Evolutionary conservation across 2,888 invertebrate genomes (phyloP).

Genomic region (Drosophila tanythrix): DNA sequence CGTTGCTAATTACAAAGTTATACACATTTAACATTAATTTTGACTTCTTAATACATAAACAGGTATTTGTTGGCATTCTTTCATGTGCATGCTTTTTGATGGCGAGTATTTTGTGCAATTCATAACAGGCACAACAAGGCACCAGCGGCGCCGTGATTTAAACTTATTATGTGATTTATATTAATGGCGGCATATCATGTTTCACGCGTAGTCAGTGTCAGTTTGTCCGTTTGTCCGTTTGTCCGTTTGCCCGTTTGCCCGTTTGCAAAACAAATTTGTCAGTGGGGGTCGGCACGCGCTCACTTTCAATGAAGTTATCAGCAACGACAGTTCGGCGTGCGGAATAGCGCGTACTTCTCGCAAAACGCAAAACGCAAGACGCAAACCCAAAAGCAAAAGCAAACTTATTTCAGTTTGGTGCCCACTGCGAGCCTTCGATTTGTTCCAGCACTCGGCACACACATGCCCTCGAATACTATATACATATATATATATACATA

Average conservation of each 20-base stretch:
- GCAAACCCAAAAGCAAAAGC: slow-evolving; percentile 3
- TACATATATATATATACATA: background rate
- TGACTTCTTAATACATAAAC: slow-evolving; percentile 11
- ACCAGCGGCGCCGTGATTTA: slow-evolving; percentile 58
- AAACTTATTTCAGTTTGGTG: slow-evolving; percentile 44
- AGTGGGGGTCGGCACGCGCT: slow-evolving; percentile 85
- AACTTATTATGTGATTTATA: slow-evolving; percentile 82
- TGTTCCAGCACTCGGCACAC: background rate
- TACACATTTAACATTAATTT: background rate
- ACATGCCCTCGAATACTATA: background rate
- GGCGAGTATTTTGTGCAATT: slow-evolving; percentile 44
- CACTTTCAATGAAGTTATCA: slow-evolving; percentile 68
- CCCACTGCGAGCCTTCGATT: slow-evolving; percentile 27
- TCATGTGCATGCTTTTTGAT: slow-evolving; percentile 43
- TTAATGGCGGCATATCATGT: slow-evolving; percentile 83
- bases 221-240: slow-evolving; percentile 61
- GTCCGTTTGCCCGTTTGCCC: slow-evolving; percentile 32
- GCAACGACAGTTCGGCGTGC: slow-evolving; percentile 59
- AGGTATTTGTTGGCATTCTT: slow-evolving; percentile 32
- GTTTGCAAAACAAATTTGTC: slow-evolving; percentile 82
- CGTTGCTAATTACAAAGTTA: background rate
- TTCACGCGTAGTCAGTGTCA: slow-evolving; percentile 78
- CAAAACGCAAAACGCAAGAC: slow-evolving; percentile 32
- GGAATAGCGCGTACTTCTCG: slow-evolving; percentile 34
- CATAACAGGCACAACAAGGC: slow-evolving; percentile 25